Base-by-base conservation (phyloP, 1,140 invertebrate species). In the Archivesica marissinica region DNA sequence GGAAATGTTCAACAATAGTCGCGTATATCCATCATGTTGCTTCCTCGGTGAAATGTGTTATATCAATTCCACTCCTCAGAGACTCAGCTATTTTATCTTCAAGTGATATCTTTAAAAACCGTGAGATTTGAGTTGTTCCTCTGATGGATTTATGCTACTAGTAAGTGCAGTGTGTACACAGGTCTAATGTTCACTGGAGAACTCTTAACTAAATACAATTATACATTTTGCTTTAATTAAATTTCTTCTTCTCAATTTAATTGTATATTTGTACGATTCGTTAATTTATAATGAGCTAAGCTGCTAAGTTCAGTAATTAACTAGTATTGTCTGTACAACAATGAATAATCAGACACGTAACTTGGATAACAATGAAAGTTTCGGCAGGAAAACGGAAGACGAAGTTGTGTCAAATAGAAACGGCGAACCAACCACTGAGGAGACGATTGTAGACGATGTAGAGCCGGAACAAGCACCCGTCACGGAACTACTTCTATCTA, bases 61-160 rank as follows among this genome's bases (percentile, higher is more conserved):
- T 59, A 59, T 25, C 56, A 28, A 28, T 30, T n/a, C 9, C 23
- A 28, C 33, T 59, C 56, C n/a, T 4, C 56, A 30, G 56, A 64
- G 59, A n/a, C n/a, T 25, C 33, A 64, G 17, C 50, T 52, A 17
- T 35, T 30, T 35, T 64, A 64, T 64, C 59, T 4, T 13, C 2
- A 35, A 13, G 7, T 64, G 59, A 33, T 35, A 64, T 35, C 59
- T 70, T 70, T 70, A 44, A 44, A 70, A 70, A 70, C 66, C 66
- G 66, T 41, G 39, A 20, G 66, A 70, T 70, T 70, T 70, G 15
- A 38, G 38, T 41, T 70, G 41, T 70, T 70, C 23, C n/a, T n/a
- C n/a, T 47, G 38, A 50, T 41, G 44, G 66, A 70, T 25, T 70
- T 70, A 23, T 64, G 28, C 33, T 4, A 15, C 33, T 64, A 20